Percentiles rank a stretch among this genome's conserved stretches.
phyloP scores from a whole-genome alignment of 2,113 vertebrate species.

The pig (Sus scrofa) region T2T-Sscrofa CM000830.6:66577501-66578000 shows the following conservation, averaged over 20 bases:
- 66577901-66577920: not conserved
- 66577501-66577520: too few relatives aligned
- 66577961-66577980: constrained; percentile 7
- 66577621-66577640: too few relatives aligned
- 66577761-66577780: constrained; percentile 25
- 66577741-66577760: not conserved
- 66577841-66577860: constrained; percentile 15
- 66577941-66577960: constrained; percentile 26
- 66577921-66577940: not conserved
- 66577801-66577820: not conserved
- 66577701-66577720: not conserved
- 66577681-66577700: too few relatives aligned
- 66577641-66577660: too few relatives aligned
- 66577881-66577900: constrained; percentile 16
- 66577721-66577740: too few relatives aligned
- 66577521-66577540: too few relatives aligned
- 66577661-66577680: too few relatives aligned
- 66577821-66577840: not conserved
- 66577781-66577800: not conserved
- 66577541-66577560: too few relatives aligned
- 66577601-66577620: too few relatives aligned
- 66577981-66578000: not conserved
- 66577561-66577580: too few relatives aligned
- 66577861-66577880: constrained; percentile 17
- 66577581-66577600: too few relatives aligned